Evolutionary conservation across 2,113 vertebrate genomes (phyloP).

Genomic region (Alethe castanea): DNA sequence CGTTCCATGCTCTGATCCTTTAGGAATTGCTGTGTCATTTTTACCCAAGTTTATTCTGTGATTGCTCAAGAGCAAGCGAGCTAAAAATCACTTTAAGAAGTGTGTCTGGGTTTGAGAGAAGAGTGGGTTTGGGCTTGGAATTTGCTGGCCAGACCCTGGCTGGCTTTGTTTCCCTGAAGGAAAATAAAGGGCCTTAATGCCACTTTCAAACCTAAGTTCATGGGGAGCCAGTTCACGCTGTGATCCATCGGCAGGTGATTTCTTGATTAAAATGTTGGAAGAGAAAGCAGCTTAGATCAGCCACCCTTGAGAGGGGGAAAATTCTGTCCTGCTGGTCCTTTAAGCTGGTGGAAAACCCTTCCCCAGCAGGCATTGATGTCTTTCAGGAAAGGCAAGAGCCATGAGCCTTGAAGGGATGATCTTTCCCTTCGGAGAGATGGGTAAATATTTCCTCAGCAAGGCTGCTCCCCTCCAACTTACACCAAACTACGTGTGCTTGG

Average conservation of each 20-base stretch:
- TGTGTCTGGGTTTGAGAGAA: neutral
- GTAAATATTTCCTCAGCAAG: neutral
- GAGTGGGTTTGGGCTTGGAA: neutral
- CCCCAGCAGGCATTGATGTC: neutral
- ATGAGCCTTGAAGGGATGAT: neutral
- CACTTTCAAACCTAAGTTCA: slow-evolving; percentile 31
- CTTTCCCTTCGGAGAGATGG: neutral
- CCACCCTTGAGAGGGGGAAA: neutral
- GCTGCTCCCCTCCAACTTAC: neutral
- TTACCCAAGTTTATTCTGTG: slow-evolving; percentile 12
- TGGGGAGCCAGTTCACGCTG: slow-evolving; percentile 14
- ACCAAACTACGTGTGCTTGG: accelerated
- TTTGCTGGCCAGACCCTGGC: neutral
- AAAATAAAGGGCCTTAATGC: neutral
- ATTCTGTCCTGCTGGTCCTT: neutral
- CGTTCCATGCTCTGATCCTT: slow-evolving; percentile 4
- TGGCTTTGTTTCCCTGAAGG: neutral
- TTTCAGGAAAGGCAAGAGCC: neutral
- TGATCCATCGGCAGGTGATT: slow-evolving; percentile 5
- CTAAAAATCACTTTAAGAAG: neutral
- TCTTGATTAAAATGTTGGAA: slow-evolving; percentile 44
- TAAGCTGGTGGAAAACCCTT: neutral
- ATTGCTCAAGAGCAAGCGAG: neutral
- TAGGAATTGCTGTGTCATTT: slow-evolving; percentile 53
- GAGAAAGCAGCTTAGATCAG: slow-evolving; percentile 21